phyloP scores from a whole-genome alignment of 2,888 invertebrate species.

The Drosophila borealis region DNA sequence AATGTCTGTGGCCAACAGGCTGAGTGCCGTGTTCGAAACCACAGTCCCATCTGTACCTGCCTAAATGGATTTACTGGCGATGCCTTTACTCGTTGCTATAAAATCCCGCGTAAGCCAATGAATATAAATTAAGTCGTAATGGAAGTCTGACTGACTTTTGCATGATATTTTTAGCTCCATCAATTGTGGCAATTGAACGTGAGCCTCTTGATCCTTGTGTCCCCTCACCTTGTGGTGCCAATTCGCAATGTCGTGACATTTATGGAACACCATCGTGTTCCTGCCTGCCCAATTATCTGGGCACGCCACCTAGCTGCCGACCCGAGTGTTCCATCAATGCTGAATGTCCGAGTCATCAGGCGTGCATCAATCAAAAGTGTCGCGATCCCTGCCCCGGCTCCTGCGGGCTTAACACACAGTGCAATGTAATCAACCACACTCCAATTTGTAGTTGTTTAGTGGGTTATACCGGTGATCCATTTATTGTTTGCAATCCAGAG shows the following conservation, averaged over 20 bases:
- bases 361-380: conserved; percentile 91
- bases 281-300: conserved; percentile 90
- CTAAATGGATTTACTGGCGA: conserved; percentile 87
- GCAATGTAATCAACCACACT: conserved; percentile 89
- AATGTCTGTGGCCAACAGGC: conserved; percentile 91
- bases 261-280: conserved; percentile 87
- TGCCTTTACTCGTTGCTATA: conserved; percentile 86
- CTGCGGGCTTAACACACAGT: conserved; percentile 88
- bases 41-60: conserved; percentile 92
- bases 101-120: conserved; percentile 83
- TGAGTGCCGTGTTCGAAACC: conserved; percentile 89
- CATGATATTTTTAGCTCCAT: conserved; percentile 54
- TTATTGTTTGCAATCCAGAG: conserved; percentile 86
- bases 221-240: conserved; percentile 91
- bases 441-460: conserved; percentile 89
- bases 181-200: conserved; percentile 66
- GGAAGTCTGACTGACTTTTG: conserved; percentile 1
- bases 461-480: conserved; percentile 88
- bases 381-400: conserved; percentile 89
- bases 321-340: conserved; percentile 92
- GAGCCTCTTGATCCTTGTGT: conserved; percentile 87
- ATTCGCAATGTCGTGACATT: conserved; percentile 88
- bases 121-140: background rate
- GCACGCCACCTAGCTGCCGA: conserved; percentile 90
- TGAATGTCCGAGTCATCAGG: conserved; percentile 89